Percentiles rank a stretch among this genome's conserved stretches.
Conservation (phyloP, 1,140 invertebrate species). For the Pissodes strobi region DNA sequence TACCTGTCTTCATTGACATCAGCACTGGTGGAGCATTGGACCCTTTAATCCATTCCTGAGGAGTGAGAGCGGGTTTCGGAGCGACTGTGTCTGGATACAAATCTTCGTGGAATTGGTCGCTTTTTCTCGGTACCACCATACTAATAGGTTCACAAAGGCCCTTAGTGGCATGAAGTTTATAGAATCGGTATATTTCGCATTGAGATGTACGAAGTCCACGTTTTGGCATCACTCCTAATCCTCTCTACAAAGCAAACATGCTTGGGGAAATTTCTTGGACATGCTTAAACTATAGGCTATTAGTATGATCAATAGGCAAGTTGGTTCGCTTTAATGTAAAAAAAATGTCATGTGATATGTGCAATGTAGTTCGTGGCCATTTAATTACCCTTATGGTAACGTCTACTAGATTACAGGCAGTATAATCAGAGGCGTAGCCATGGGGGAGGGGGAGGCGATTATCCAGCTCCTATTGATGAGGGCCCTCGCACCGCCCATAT, state of each 20-base stretch:
- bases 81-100: conserved; percentile 91
- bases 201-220: conserved; percentile 78
- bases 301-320: no score
- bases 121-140: conserved; percentile 90
- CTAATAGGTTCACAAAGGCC: conserved; percentile 88
- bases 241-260: conserved; percentile 70
- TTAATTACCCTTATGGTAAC: no score
- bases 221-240: conserved; percentile 91
- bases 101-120: conserved; percentile 75
- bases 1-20: conserved; percentile 82
- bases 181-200: conserved; percentile 91
- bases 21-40: conserved; percentile 80
- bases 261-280: no score
- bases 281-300: no score
- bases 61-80: conserved; percentile 78
- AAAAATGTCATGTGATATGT: no score
- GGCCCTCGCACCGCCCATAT: no score
- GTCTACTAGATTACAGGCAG: no score
- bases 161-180: conserved; percentile 87
- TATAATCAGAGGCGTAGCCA: no score
- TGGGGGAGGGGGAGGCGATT: no score
- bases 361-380: no score
- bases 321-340: no score
- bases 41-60: conserved; percentile 86
- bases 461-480: no score